Evolutionary conservation across 2,888 invertebrate species (phyloP).

Genomic region (Eupithecia subumbrata): DNA sequence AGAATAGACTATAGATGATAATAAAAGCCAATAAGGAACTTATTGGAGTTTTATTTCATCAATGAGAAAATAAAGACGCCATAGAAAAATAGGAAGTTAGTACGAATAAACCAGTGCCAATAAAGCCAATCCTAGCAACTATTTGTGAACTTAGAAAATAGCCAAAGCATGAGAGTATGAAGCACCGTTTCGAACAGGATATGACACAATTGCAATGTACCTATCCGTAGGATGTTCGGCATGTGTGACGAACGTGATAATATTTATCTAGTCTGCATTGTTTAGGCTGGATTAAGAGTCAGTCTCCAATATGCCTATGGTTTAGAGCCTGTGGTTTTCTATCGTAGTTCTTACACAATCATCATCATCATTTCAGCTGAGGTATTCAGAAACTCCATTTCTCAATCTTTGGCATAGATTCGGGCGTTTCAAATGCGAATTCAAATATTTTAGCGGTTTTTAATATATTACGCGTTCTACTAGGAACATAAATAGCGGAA

Average conservation of each 20-base stretch:
- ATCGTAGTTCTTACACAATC: neutral
- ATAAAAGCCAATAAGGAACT: too few species aligned
- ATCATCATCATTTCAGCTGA: neutral
- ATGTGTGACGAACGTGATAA: constrained; percentile 32
- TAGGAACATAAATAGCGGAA: too few species aligned
- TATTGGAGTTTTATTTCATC: too few species aligned
- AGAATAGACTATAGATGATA: too few species aligned
- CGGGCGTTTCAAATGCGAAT: too few species aligned
- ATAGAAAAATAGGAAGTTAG: neutral
- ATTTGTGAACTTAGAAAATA: neutral
- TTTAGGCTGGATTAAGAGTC: constrained; percentile 27
- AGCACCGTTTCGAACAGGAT: constrained; percentile 26
- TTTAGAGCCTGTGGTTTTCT: neutral
- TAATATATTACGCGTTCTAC: too few species aligned
- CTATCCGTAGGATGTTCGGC: constrained; percentile 42
- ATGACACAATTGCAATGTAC: constrained; percentile 33
- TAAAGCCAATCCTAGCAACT: neutral
- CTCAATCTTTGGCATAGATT: too few species aligned
- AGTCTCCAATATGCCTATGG: neutral
- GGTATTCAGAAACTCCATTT: too few species aligned
- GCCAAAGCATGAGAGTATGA: neutral
- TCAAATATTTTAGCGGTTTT: too few species aligned
- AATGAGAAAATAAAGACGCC: neutral
- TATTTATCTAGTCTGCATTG: constrained; percentile 38
- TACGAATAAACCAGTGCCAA: neutral